phyloP scores from a whole-genome alignment of 2,113 vertebrate genomes.

The Bujurquina vittata region DNA sequence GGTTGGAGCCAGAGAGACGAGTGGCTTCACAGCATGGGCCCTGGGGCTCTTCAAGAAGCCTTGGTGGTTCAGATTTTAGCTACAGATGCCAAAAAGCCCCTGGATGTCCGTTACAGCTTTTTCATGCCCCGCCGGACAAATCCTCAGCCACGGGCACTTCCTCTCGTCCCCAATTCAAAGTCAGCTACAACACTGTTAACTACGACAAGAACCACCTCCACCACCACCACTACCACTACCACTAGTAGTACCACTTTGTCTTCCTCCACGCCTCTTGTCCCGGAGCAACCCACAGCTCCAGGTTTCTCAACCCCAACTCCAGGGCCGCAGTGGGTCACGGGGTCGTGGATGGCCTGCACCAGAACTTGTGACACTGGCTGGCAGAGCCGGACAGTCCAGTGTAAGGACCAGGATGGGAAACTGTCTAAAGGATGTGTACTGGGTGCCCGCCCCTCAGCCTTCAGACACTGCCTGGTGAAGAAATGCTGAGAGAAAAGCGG shows the following conservation, averaged over 20 bases:
- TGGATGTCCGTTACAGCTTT: constrained; percentile 96
- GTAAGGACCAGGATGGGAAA: constrained; percentile 88
- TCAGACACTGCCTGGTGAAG: constrained; percentile 93
- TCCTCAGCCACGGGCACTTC: constrained; percentile 51
- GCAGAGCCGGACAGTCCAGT: constrained; percentile 98
- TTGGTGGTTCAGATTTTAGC: constrained; percentile 93
- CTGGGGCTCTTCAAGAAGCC: constrained; percentile 86
- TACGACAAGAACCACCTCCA: constrained; percentile 35
- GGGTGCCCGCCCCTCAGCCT: constrained; percentile 88
- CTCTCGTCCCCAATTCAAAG: not conserved
- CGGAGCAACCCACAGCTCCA: constrained; percentile 60
- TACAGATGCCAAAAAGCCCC: constrained; percentile 87
- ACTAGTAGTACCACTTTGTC: constrained; percentile 37
- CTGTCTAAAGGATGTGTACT: constrained; percentile 90
- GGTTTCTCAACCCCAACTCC: constrained; percentile 38
- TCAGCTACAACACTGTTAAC: constrained; percentile 31
- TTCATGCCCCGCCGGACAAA: constrained; percentile 85
- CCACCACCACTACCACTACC: constrained; percentile 30
- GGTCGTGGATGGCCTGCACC: constrained; percentile 92
- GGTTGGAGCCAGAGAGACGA: constrained; percentile 97
- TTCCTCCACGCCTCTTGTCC: constrained; percentile 69
- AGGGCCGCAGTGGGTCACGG: constrained; percentile 89
- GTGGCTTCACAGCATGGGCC: constrained; percentile 93
- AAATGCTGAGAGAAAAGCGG: constrained; percentile 84
- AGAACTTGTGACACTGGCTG: constrained; percentile 96